Evolutionary conservation across 2,797 vertebrate species (phyloP), one percentile per base, ranked within the genome.

Genomic region (Tragelaphus eurycerus): DNA sequence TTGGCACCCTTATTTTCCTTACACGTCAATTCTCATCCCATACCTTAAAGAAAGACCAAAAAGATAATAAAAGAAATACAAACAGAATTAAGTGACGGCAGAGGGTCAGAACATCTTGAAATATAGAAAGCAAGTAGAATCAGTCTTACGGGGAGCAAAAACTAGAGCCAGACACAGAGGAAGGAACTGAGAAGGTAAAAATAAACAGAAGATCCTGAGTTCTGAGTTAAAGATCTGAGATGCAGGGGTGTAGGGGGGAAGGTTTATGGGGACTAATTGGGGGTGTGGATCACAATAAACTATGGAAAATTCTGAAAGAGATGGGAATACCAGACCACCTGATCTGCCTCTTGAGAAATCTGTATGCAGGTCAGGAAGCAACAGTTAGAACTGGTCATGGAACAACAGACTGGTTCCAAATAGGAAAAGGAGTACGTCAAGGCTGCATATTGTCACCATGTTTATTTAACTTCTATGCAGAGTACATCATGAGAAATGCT

Each of bases 161-260:
- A 9, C 3, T 6, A 16, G 21, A 48, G 23, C 27, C 6, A 1
- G 14, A 1, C 1, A 1, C 43, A 23, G 86, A 25, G 21, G 1
- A 1, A 3, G 31, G 7, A 1, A 6, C 60, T 2, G 13, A 2
- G 52, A 9, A 38, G 52, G 67, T 1, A 3, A 34, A 60, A 14
- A 57, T 0, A 11, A 34, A 2, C 19, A 3, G 25, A 12, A 64
- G 6, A 19, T 14, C 60, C 43, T 9, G 34, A 27, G 21, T 29
- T 82, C 6, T 4, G 60, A 31, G 52, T 21, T 48, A 6, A 21
- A 54, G 74, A 8, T 38, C 9, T 0, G 4, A 11, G 55, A 52
- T 7, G 17, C 4, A 7, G 59, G 21, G 62, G 57, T 48, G 31
- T 13, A 12, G 16, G 21, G 27, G 23, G 3, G 6, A n/a, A 23